These are phyloP conservation scores for Tauraco hartlaubi DNA, from an alignment of 2,797 vertebrate genomes.

Conservation along the genomic window DNA sequence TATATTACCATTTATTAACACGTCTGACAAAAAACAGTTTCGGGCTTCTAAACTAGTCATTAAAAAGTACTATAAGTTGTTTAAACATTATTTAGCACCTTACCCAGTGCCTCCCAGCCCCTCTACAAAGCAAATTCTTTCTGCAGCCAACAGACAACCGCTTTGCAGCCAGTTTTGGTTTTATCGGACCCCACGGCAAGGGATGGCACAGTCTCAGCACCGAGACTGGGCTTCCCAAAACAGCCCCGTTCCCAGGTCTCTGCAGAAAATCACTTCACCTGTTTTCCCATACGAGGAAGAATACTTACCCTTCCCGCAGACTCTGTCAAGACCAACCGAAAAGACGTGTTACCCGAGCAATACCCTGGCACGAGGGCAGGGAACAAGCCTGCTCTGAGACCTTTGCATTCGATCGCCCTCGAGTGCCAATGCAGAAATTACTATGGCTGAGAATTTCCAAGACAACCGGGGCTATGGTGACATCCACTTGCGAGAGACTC, in stretches of 20 bases:
- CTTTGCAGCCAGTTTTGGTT: not conserved
- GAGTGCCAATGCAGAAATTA: not conserved
- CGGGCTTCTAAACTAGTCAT: not conserved
- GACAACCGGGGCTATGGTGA: not conserved
- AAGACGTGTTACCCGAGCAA: not conserved
- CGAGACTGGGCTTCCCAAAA: not conserved
- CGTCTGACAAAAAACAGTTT: not conserved
- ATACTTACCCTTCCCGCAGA: not conserved
- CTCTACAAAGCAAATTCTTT: not conserved
- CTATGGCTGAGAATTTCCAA: not conserved
- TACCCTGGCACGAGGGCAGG: fast-evolving
- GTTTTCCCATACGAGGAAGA: fast-evolving
- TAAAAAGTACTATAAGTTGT: not conserved
- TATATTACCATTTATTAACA: not conserved
- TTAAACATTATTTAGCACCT: not conserved
- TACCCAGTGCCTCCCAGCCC: not conserved
- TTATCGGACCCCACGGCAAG: fast-evolving
- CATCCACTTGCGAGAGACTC: not conserved
- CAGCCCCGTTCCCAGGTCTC: not conserved
- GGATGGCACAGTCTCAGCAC: fast-evolving
- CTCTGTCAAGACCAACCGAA: not conserved
- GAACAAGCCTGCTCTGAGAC: not conserved
- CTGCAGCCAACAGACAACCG: not conserved
- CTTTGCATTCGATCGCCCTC: not conserved
- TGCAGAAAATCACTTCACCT: not conserved